A percentile compares a stretch with the other conserved stretches of the same genome.
These are phyloP conservation scores for Phainopepla nitens DNA, from an alignment of 2,113 vertebrate genomes.

Conservation along the genomic window DNA sequence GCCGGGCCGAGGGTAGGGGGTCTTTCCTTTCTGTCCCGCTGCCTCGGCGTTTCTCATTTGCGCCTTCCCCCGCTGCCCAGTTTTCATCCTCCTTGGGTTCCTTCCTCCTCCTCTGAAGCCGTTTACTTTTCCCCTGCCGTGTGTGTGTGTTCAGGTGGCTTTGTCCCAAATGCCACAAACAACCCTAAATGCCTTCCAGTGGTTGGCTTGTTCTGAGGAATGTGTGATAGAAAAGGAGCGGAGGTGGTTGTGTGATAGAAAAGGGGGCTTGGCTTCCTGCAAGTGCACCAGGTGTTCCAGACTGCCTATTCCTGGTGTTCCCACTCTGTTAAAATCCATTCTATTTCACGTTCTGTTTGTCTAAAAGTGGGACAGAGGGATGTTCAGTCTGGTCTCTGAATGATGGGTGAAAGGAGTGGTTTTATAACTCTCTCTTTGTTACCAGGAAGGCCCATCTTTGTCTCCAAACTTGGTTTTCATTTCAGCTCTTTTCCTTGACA, in stretches of 20 bases:
- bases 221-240: too few relatives aligned
- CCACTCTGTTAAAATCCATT: background rate
- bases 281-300: background rate
- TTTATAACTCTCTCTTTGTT: background rate
- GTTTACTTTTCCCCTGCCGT: background rate
- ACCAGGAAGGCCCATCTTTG: background rate
- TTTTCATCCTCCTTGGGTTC: background rate
- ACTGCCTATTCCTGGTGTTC: fast-evolving
- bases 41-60: background rate
- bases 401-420: background rate
- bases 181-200: background rate
- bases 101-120: too few relatives aligned
- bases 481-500: background rate
- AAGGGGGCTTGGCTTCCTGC: background rate
- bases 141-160: background rate
- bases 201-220: background rate
- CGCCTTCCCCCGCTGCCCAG: fast-evolving
- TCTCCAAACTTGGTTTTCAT: background rate
- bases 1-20: background rate
- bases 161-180: background rate
- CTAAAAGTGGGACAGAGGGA: background rate
- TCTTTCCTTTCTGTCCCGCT: fast-evolving
- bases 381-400: background rate
- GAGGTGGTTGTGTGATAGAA: background rate
- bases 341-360: background rate